Conservation (phyloP, 2,888 invertebrate genomes). For the Malachius bipustulatus region DNA sequence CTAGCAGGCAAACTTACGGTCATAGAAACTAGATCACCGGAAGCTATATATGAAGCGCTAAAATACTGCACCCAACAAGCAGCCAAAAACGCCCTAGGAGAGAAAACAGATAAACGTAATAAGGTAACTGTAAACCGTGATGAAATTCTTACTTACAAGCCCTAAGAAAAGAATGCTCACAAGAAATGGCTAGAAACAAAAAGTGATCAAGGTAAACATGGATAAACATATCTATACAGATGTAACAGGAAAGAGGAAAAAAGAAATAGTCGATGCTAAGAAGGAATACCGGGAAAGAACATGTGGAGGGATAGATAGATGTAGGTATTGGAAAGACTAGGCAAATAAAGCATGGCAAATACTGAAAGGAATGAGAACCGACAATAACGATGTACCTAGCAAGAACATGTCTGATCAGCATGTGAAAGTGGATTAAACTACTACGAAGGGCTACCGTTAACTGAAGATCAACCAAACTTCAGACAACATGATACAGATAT, state of each 20-base stretch:
- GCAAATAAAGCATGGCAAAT: background rate
- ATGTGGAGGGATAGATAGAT: no score
- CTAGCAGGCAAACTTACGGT: constrained; percentile 2
- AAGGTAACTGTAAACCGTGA: no score
- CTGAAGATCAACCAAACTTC: background rate
- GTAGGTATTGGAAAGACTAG: background rate
- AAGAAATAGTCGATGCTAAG: no score
- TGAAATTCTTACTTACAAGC: no score
- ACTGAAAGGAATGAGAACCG: constrained; percentile 1
- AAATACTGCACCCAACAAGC: background rate
- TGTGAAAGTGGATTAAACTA: constrained; percentile 3
- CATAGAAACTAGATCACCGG: constrained; percentile 2
- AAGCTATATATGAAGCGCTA: background rate
- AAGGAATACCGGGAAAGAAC: no score
- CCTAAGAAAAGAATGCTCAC: no score
- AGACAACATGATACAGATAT: background rate
- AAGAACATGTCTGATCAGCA: background rate
- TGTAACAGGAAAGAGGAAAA: no score
- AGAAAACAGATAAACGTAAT: no score
- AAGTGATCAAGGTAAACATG: no score
- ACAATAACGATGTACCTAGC: background rate
- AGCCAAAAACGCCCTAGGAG: no score
- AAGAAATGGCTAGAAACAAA: no score
- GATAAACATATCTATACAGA: no score
- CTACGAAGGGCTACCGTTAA: constrained; percentile 1